Base-by-base conservation (phyloP, 2,888 invertebrate genomes). In the Oligia latruncula region DNA sequence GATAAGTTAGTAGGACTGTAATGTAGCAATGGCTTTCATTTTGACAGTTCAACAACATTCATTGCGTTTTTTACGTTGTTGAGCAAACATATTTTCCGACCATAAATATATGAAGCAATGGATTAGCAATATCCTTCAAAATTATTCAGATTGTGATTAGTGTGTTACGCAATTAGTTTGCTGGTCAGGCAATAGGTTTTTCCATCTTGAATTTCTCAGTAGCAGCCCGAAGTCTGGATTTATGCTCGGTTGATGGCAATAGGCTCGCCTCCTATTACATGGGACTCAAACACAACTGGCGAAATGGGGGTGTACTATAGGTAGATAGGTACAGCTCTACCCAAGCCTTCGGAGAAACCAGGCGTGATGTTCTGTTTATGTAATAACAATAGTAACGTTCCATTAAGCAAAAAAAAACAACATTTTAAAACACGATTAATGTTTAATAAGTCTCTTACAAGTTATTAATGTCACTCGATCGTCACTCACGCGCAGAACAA, bases 381-480 rank as follows among this genome's bases (percentile, higher is more conserved):
- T 40, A 55, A 40, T n/a, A 11, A 1, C 77, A 43, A 55, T 49
- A 72, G 15, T 40, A 6, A 43, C 49, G 8, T 65, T 58, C 75
- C n/a, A 55, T 60, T 58, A 58, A 11, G 15, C 58, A 52, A 35
- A 20, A 43, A 15, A 58, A 66, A 55, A 20, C 2, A 52, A 49
- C 49, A 78, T 65, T 74, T 62, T 13, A 58, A 65, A 70, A 65
- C 64, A 74, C 49, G 20, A 65, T 71, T 43, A 49, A 66, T 64
- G 8, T 65, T 74, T 58, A 68, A 76, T 68, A 62, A 66, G 15
- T 62, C 62, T 65, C 20, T 78, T 74, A 52, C 55, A 58, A 75
- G 70, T 81, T 71, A 80, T 83, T 66, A 83, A 83, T 78, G 76
- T 75, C 78, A 71, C 68, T 77, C 35, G 71, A 49, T 77, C 77